phyloP scores from a whole-genome alignment of 2,113 vertebrate species.

The Panthera leo region DNA sequence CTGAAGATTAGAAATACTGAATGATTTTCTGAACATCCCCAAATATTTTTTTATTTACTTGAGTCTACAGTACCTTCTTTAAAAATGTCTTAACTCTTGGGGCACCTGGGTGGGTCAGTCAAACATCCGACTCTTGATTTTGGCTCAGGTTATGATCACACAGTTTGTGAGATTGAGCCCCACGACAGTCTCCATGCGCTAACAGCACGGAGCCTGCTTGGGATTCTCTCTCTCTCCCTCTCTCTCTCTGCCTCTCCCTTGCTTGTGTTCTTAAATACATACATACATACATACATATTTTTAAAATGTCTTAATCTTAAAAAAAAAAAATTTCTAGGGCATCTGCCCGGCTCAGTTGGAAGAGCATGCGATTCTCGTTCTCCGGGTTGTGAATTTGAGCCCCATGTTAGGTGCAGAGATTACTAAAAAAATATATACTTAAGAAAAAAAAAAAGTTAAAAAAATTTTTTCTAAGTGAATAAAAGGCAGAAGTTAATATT shows the following conservation, averaged over 20 bases:
- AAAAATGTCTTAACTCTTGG: background rate
- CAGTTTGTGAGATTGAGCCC: no score
- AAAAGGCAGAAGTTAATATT: slow-evolving; percentile 43
- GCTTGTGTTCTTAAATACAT: no score
- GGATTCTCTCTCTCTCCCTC: no score
- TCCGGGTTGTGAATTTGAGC: background rate
- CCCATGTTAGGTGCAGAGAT: background rate
- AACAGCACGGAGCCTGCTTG: no score
- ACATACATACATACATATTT: no score
- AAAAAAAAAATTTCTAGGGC: slow-evolving; percentile 41
- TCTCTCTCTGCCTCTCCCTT: no score
- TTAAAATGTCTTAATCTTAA: background rate
- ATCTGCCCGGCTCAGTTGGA: background rate
- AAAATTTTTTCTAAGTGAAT: background rate
- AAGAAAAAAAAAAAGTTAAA: background rate
- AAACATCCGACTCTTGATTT: background rate
- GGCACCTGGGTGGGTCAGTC: background rate
- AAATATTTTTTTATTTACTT: background rate
- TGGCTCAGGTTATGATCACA: no score
- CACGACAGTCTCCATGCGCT: no score
- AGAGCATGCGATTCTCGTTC: background rate
- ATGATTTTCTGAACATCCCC: background rate
- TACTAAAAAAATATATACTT: background rate
- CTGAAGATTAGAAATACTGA: background rate
- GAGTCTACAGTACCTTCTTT: background rate